Evolutionary conservation across 2,797 vertebrate species (phyloP), one percentile per base, ranked within the genome.

Genomic region (Scolopax bukidnonensis): DNA sequence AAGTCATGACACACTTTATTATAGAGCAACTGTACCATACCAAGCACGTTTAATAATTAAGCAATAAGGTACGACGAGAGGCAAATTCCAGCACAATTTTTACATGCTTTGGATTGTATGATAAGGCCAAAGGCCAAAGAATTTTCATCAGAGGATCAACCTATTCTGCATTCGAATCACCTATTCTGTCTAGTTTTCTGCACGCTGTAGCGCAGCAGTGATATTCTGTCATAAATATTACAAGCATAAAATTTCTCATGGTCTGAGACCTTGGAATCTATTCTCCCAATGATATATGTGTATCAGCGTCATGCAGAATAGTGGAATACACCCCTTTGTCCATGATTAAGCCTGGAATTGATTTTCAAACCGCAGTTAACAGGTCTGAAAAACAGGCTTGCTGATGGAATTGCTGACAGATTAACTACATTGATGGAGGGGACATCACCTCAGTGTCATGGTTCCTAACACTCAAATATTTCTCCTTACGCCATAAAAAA

Each of bases 31-130:
- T 89, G 40, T 80, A 84, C 83, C 80, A 67, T 78, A 85, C 68
- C 69, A 59, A 86, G 48, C 60, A 50, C 21, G n/a, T 76, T 91
- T 95, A 96, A 96, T 97, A 95, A 95, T 97, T 95, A 95, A 95
- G 60, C 83, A 80, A 47, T 78, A 51, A 85, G 92, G 92, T 94
- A 94, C 50, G 67, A 91, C 70, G 83, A 95, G 86, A 79, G 79
- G 89, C 38, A 83, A 94, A 94, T 87, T 95, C 67, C 88, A 88
- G 82, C 38, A 79, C 87, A 53, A 87, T 78, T 94, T 95, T 93
- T 91, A 71, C 43, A 6, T 96, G 84, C 89, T 11, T 92, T 71
- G 54, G 78, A 81, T 78, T 91, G 69, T 51, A 75, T 2, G 23
- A 88, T 86, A 93, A 95, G 61, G 70, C 60, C 23, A 81, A 95